These are phyloP conservation scores for Hofmannophila pseudospretella DNA, from an alignment of 2,888 invertebrate genomes.

Conservation along the genomic window DNA sequence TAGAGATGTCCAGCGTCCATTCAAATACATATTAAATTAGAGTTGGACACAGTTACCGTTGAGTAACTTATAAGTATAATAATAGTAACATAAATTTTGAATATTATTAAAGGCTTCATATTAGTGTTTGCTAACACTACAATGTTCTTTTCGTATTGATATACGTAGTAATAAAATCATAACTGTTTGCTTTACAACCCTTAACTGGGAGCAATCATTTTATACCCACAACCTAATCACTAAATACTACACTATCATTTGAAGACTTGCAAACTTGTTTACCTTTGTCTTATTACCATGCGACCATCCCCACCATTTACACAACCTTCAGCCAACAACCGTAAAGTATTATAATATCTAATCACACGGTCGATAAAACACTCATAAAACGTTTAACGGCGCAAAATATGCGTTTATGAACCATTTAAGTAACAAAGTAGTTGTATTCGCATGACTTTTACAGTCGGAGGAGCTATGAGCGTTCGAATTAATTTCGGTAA, in stretches of 20 bases:
- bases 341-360: conserved; percentile 25
- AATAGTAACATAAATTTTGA: no score
- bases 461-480: conserved; percentile 11
- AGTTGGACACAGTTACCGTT: no score
- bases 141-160: no score
- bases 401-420: conserved; percentile 12
- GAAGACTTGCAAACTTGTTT: background rate
- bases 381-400: conserved; percentile 28
- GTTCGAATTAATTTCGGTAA: conserved; percentile 1
- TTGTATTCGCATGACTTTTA: conserved; percentile 10
- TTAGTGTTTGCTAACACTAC: no score
- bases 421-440: conserved; percentile 21
- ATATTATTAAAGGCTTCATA: no score
- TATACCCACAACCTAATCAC: background rate
- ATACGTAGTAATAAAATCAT: no score
- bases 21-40: no score
- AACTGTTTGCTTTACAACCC: background rate
- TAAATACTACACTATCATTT: conserved; percentile 1
- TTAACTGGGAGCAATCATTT: conserved; percentile 6
- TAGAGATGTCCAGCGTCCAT: no score
- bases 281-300: background rate
- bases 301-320: conserved; percentile 4
- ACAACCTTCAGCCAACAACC: conserved; percentile 14
- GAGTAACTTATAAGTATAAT: no score
- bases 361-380: conserved; percentile 44